A percentile compares a stretch with the other conserved stretches of the same genome.
Evolutionary conservation across 2,888 invertebrate genomes (phyloP).

Genomic region (Cheilosia urbana): DNA sequence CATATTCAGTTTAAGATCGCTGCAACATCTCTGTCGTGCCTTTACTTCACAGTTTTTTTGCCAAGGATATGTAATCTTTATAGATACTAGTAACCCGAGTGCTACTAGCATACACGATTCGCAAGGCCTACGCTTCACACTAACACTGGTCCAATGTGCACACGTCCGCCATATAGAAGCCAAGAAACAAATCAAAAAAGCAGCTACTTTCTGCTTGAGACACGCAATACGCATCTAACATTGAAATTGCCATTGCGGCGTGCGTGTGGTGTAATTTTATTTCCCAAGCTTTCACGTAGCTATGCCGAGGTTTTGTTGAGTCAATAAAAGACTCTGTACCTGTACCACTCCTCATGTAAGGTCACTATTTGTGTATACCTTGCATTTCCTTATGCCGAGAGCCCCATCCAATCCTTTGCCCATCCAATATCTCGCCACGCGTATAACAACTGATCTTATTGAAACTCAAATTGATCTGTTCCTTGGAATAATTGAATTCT

Average conservation of each 20-base stretch:
- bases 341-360: slow-evolving; percentile 5
- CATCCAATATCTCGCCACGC: background rate
- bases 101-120: no score
- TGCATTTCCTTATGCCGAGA: slow-evolving; percentile 40
- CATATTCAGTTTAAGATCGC: no score
- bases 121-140: no score
- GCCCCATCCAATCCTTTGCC: slow-evolving; percentile 31
- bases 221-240: slow-evolving; percentile 13
- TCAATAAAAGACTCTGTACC: slow-evolving; percentile 4
- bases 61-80: no score
- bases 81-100: no score
- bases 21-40: no score
- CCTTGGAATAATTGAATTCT: slow-evolving; percentile 37
- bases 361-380: background rate
- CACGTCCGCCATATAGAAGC: no score
- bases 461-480: slow-evolving; percentile 15
- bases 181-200: background rate
- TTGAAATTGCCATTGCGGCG: slow-evolving; percentile 1
- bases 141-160: no score
- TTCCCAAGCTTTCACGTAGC: background rate
- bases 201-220: background rate
- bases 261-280: slow-evolving; percentile 1
- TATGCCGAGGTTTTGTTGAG: background rate
- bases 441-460: slow-evolving; percentile 3
- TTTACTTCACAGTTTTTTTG: no score